Conservation (phyloP, 2,797 vertebrate species). For the Gobio occitaniae region DNA sequence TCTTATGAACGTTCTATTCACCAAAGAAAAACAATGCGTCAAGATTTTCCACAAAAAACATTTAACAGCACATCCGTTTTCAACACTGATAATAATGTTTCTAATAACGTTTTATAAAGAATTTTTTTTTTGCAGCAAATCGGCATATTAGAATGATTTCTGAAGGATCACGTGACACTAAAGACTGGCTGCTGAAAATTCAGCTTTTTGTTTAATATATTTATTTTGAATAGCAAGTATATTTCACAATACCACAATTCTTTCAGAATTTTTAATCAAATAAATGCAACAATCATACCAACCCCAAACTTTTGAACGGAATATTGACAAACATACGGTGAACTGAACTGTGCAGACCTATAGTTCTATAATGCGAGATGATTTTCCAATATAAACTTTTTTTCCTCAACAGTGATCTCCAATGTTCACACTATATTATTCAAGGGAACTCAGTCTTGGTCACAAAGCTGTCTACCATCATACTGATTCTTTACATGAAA, state of each 20-base stretch:
- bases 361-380: neutral
- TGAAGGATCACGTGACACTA: neutral
- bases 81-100: neutral
- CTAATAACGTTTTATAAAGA: neutral
- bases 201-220: neutral
- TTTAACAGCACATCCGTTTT: neutral
- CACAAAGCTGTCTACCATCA: constrained; percentile 27
- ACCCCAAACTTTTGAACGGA: neutral
- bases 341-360: neutral
- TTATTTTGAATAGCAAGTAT: neutral
- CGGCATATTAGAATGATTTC: neutral
- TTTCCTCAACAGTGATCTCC: neutral
- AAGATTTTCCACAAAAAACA: neutral
- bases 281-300: neutral
- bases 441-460: constrained; percentile 30
- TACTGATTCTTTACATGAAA: constrained; percentile 64
- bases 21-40: neutral
- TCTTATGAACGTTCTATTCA: neutral
- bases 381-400: constrained; percentile 6
- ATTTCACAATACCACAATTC: neutral
- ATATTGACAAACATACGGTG: neutral
- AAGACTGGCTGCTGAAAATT: neutral
- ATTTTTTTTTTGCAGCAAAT: no score
- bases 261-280: neutral
- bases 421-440: constrained; percentile 19